Evolutionary conservation across 1,140 invertebrate genomes (phyloP), one percentile per base, ranked within the genome.

Genomic region (Sycophila sp.): DNA sequence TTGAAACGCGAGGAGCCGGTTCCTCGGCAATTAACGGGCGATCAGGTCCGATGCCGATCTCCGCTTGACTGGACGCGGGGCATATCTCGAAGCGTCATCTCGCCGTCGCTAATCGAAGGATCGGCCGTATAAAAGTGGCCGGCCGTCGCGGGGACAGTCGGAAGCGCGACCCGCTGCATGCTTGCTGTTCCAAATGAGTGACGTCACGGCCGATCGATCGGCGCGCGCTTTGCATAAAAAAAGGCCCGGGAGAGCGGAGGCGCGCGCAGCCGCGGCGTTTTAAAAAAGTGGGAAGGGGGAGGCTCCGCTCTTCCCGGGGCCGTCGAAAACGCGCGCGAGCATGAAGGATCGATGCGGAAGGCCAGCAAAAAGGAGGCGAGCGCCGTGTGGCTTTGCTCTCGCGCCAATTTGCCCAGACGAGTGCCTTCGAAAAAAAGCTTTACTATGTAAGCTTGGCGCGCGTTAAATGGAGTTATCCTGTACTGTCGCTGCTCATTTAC

Each of bases 151-250:
- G 19, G n/a, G 64, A 66, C 28, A 66, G 64, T 66, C 64, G 64
- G 64, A 66, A 66, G 64, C 32, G 62, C n/a, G 10, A 6, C 45
- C 22, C n/a, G 49, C 45, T 26, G 64, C 51, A 66, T 56, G 56
- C 17, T 6, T 34, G 26, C 53, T 55, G 15, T 38, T 10, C 13
- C 13, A 26, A 56, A 2, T 13, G 8, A 56, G 38, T 56, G 64
- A 56, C 38, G 36, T 66, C 38, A 66, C 45, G 6, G 15, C 15
- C 24, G n/a, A 32, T 63, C 28, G 28, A 49, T 34, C 42, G 30
- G 5, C 42, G 3, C 28, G 19, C 45, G 17, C 7, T 65, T 65
- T 65, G 49, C 63, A 65, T 65, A 65, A 53, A 53, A 36, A 42
- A 65, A 55, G 30, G 22, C 26, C 8, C 26, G n/a, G n/a, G n/a